Evolutionary conservation across 2,797 vertebrate genomes (phyloP), one percentile per base, ranked within the genome.

Genomic region (Anas bernieri): DNA sequence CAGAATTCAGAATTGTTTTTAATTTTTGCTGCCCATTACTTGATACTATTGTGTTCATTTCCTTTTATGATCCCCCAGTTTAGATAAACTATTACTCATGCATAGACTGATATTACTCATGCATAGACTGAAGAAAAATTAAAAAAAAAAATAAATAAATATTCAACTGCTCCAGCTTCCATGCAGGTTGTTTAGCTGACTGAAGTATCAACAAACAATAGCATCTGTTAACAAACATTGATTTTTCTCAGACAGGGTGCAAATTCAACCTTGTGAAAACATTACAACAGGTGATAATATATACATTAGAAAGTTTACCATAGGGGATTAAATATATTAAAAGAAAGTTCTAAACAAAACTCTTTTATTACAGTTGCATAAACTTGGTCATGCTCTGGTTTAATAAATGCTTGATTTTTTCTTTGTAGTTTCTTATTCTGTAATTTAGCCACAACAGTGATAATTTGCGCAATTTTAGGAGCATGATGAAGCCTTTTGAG

Each of bases 201-300:
- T 66, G 45, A 75, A 93, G 31, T 37, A 76, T 63, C 76, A 90
- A 70, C 67, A 93, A 96, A 91, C 58, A 95, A 68, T 7, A 64
- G 55, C 45, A 84, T 92, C 79, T 91, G 48, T 83, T 81, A 91
- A 93, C n/a, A 86, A 86, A 87, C 56, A 93, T 6, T 92, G 56
- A 80, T 76, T 85, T 79, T 93, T 84, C 61, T 84, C 76, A 63
- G 83, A 64, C 12, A n/a, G 25, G 20, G 20, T 15, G 12, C 48
- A 81, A 70, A 86, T 83, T 83, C 64, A 86, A 7, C 37, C 59
- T 76, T 67, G 45, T 79, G 75, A 64, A 96, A 93, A 69, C 52
- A 69, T 17, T 61, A 61, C n/a, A 39, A 12, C 28, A 43, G 33
- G 12, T 25, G 30, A 88, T 35, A 68, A 12, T 17, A 1, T 37